Percentiles rank a stretch among this genome's conserved stretches.
These are phyloP conservation scores for Xestia rhomboidea DNA, from an alignment of 2,888 invertebrate genomes.

Conservation along the genomic window DNA sequence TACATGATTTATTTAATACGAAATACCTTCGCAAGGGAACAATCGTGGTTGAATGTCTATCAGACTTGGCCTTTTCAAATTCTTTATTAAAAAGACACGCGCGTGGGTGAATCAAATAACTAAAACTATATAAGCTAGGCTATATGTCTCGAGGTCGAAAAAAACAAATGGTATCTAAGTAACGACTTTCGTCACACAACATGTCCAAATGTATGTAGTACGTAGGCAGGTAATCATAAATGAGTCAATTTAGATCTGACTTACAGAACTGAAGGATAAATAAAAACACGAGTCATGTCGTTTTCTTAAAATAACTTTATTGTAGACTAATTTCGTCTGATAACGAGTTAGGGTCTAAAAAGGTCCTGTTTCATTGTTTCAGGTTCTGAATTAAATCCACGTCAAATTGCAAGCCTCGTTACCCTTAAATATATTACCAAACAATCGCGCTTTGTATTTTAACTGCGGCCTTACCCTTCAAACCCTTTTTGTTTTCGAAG, in stretches of 20 bases:
- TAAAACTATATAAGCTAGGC: conserved; percentile 65
- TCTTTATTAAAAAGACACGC: conserved; percentile 29
- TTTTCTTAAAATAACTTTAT: conserved; percentile 17
- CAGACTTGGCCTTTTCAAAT: conserved; percentile 38
- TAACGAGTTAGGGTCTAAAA: conserved; percentile 14
- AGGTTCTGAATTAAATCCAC: conserved; percentile 15
- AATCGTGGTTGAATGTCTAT: conserved; percentile 6
- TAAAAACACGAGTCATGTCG: conserved; percentile 4
- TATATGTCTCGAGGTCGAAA: conserved; percentile 63
- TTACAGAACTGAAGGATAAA: conserved; percentile 21
- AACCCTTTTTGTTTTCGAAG: conserved; percentile 49
- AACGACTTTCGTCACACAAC: conserved; percentile 59
- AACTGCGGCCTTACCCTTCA: conserved; percentile 31
- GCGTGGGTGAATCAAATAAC: conserved; percentile 65
- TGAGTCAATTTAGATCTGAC: conserved; percentile 21
- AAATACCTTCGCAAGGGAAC: conserved; percentile 2
- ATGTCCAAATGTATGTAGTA: conserved; percentile 43
- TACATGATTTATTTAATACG: conserved; percentile 27
- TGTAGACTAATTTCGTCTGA: background rate
- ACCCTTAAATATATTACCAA: conserved; percentile 37
- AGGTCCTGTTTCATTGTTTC: conserved; percentile 19
- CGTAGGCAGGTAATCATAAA: conserved; percentile 46
- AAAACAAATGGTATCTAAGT: conserved; percentile 50
- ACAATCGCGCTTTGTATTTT: conserved; percentile 48
- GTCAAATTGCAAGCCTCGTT: conserved; percentile 25